Conservation (phyloP, 2,888 invertebrate species). For the Syrphus vitripennis region DNA sequence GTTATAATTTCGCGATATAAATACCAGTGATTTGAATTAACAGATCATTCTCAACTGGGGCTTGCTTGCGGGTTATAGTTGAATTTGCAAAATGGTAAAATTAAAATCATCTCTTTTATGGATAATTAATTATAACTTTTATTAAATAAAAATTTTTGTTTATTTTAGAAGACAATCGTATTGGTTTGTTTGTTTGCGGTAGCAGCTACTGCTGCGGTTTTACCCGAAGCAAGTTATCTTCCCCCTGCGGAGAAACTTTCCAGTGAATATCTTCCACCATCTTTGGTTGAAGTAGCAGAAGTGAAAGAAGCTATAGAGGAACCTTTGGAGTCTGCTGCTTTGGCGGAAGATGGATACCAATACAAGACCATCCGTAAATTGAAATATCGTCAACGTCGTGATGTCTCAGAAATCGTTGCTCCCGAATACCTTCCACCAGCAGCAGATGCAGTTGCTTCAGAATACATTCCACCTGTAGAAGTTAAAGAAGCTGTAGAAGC, state of each 20-base stretch:
- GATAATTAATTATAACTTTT: conserved; percentile 16
- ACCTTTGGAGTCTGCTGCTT: conserved; percentile 74
- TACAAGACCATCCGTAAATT: conserved; percentile 46
- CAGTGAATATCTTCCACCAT: conserved; percentile 73
- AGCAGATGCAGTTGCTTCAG: conserved; percentile 24
- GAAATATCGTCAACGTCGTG: too few relatives aligned
- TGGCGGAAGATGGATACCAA: conserved; percentile 75
- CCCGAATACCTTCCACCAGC: conserved; percentile 42
- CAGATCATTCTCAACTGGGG: conserved; percentile 61
- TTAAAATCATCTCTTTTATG: not conserved
- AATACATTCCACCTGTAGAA: conserved; percentile 40
- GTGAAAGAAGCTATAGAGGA: not conserved
- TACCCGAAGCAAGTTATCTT: conserved; percentile 46
- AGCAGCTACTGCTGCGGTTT: conserved; percentile 38
- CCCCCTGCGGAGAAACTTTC: conserved; percentile 46
- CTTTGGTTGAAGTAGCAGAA: too few relatives aligned
- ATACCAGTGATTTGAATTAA: conserved; percentile 27
- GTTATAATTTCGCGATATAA: conserved; percentile 48
- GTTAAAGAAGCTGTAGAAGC: conserved; percentile 14
- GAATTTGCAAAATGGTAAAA: conserved; percentile 62
- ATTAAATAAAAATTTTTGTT: not conserved
- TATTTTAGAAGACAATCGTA: conserved; percentile 35
- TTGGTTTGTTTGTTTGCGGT: conserved; percentile 54
- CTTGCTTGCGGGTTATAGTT: conserved; percentile 54
- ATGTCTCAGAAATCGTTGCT: too few relatives aligned